Conservation (phyloP, 2,888 invertebrate genomes). For the Rosalia funebris region DNA sequence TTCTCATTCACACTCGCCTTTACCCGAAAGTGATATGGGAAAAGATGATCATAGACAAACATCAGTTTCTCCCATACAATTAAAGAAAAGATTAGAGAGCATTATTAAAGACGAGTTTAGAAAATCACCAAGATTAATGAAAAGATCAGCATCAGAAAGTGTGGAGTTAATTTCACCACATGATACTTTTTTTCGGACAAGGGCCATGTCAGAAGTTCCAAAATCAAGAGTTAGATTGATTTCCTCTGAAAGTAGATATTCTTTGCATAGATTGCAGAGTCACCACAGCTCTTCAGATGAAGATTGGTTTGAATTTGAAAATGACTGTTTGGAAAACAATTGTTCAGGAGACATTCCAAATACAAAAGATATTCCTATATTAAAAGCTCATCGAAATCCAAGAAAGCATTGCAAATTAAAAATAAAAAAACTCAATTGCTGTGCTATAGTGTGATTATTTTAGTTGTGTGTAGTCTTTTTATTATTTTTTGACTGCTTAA, state of each 20-base stretch:
- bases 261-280: constrained; percentile 59
- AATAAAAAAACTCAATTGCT: constrained; percentile 41
- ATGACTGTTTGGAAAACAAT: constrained; percentile 34
- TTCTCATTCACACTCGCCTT: constrained; percentile 77
- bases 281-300: constrained; percentile 65
- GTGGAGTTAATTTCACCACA: constrained; percentile 33
- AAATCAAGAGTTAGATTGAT: constrained; percentile 47
- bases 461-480: constrained; percentile 37
- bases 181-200: constrained; percentile 40
- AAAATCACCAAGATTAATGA: constrained; percentile 48
- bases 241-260: constrained; percentile 46
- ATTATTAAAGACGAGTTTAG: constrained; percentile 56
- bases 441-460: constrained; percentile 46
- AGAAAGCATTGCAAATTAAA: constrained; percentile 27
- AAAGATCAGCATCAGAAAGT: constrained; percentile 54
- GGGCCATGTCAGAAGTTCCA: constrained; percentile 57
- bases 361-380: constrained; percentile 31
- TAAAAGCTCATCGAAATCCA: constrained; percentile 29
- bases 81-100: constrained; percentile 71
- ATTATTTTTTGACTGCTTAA: constrained; percentile 39
- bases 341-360: constrained; percentile 23
- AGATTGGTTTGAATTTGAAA: constrained; percentile 65
- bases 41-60: constrained; percentile 49
- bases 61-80: constrained; percentile 71
- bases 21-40: constrained; percentile 60